A percentile compares a stretch with the other conserved stretches of the same genome.
Conservation (phyloP, 2,888 invertebrate species). For the Steinernema scapterisci region DNA sequence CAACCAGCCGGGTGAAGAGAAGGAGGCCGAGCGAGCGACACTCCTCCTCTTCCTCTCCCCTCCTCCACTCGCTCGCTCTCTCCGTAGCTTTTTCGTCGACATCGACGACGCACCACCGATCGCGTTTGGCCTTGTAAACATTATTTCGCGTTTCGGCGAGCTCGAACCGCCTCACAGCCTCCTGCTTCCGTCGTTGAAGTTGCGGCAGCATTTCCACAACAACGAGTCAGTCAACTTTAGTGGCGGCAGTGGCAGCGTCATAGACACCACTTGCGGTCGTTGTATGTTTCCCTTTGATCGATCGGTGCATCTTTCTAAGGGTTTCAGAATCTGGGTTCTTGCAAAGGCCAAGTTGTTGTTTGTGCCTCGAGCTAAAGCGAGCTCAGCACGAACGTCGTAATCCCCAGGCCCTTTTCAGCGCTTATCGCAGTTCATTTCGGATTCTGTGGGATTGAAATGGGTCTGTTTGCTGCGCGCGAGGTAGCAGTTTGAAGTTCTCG, state of each 20-base stretch:
- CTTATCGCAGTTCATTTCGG: too few species aligned
- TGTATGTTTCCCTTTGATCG: slow-evolving; percentile 18
- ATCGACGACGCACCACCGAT: slow-evolving; percentile 10
- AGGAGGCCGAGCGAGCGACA: slow-evolving; percentile 30
- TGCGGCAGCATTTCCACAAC: slow-evolving; percentile 43
- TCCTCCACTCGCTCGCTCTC: slow-evolving; percentile 23
- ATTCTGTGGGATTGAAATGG: too few species aligned
- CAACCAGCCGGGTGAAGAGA: slow-evolving; percentile 31
- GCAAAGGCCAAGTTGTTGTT: too few species aligned
- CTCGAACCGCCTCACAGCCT: slow-evolving; percentile 32
- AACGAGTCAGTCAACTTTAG: slow-evolving; percentile 49
- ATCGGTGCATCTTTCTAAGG: background rate
- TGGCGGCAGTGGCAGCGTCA: slow-evolving; percentile 20
- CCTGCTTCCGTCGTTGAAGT: slow-evolving; percentile 28
- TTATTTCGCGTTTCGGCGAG: slow-evolving; percentile 30
- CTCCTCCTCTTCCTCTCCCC: slow-evolving; percentile 31
- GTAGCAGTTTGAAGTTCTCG: background rate
- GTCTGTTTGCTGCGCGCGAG: background rate
- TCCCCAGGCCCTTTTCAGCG: too few species aligned
- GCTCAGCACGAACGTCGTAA: too few species aligned
- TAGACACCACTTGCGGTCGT: slow-evolving; percentile 7
- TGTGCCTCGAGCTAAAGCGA: too few species aligned
- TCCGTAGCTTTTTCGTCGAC: slow-evolving; percentile 29
- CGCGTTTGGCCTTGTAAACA: slow-evolving; percentile 31
- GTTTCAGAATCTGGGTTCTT: too few species aligned